Base-by-base conservation (phyloP, 2,113 vertebrate species). In the Channa maculata region DNA sequence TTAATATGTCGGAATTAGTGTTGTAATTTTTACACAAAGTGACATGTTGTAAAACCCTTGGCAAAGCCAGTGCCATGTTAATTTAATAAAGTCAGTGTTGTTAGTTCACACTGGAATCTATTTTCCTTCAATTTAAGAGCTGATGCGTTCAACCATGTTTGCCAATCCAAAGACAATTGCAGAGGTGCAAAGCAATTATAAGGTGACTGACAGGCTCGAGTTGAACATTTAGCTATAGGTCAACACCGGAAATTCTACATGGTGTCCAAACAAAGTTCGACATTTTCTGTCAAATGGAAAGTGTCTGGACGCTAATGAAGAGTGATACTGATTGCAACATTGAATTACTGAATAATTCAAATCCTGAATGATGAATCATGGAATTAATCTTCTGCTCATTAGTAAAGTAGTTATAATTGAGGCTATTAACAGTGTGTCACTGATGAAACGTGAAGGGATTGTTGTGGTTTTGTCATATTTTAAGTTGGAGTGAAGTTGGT, bases 111-210 rank as follows among this genome's bases (percentile, higher is more conserved):
- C 52, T 55, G 52, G 63, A 82, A 65, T 64, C 65, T 15, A 38
- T 73, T 86, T 84, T 63, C 44, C 45, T 63, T 57, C 65, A 77
- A 37, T 80, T 82, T 86, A 84, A 52, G 77, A 79, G 82, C 85
- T 62, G 79, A 82, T 69, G 72, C 49, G 60, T 72, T 83, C 65
- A 43, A 60, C 84, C 81, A 81, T 85, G 63, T 58, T 83, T 57
- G 14, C 65, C 73, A 67, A 81, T 82, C 51, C 57, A 5, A 70
- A 49, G 70, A 70, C 60, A 82, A 78, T 78, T 54, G 70, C 61
- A 58, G 49, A 83, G 67, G 38, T 70, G 79, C 77, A 75, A 77
- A 87, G 66, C 75, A 88, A 88, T 88, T 83, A 83, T 77, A 1
- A 44, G 46, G 62, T 77, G 74, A 86, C 38, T 86, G 86, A 88